phyloP scores from a whole-genome alignment of 2,113 vertebrate species.

The Paedocypris sp. region DNA sequence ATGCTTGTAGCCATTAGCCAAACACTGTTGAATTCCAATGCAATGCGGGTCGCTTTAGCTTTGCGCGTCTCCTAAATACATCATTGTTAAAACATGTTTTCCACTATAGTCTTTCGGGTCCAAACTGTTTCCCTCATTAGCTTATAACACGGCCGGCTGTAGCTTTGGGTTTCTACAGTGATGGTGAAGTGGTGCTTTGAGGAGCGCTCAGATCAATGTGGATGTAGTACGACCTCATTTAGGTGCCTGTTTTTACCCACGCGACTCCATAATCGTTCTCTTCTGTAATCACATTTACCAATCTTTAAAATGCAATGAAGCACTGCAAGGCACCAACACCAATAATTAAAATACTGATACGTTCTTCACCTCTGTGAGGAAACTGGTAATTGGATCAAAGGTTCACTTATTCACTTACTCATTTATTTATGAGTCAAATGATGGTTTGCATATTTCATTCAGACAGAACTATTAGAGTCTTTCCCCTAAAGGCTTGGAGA shows the following conservation, averaged over 20 bases:
- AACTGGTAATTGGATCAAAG: constrained; percentile 39
- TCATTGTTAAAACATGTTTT: too few relatives aligned
- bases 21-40: too few relatives aligned
- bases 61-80: too few relatives aligned
- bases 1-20: too few relatives aligned
- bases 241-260: neutral
- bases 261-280: neutral
- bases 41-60: too few relatives aligned
- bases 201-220: neutral
- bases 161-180: too few relatives aligned
- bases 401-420: constrained; percentile 38
- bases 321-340: constrained; percentile 5
- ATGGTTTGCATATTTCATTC: constrained; percentile 43
- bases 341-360: constrained; percentile 28
- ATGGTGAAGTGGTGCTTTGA: neutral
- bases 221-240: neutral
- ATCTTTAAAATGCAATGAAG: constrained; percentile 21
- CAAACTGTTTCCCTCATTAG: too few relatives aligned
- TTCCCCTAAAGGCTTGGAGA: constrained; percentile 23
- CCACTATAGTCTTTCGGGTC: too few relatives aligned
- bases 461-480: constrained; percentile 39
- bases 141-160: too few relatives aligned
- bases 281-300: constrained; percentile 22
- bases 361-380: constrained; percentile 37
- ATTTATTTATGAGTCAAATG: constrained; percentile 40